Evolutionary conservation across 2,797 vertebrate genomes (phyloP).

Genomic region (Sebastes miniatus): DNA sequence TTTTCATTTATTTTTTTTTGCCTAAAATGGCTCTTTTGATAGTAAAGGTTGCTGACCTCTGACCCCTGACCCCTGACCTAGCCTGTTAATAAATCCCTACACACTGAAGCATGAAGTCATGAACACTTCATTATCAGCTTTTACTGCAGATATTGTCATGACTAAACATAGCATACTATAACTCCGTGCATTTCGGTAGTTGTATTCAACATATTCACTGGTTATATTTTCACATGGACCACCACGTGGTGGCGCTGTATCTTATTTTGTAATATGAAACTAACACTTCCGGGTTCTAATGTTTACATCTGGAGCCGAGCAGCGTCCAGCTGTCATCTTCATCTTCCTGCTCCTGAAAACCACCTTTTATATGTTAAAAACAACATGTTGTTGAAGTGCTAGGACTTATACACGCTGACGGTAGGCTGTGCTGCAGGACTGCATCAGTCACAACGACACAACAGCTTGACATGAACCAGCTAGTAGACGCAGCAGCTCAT

Average conservation of each 20-base stretch:
- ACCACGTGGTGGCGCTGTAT: conserved; percentile 19
- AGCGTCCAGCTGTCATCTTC: background rate
- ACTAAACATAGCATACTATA: too few species aligned
- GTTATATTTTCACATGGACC: too few species aligned
- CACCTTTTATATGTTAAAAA: background rate
- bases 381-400: background rate
- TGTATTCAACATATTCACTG: too few species aligned
- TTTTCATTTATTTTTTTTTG: too few species aligned
- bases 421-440: background rate
- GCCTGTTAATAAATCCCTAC: too few species aligned
- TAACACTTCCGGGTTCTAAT: conserved; percentile 70
- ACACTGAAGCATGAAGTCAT: too few species aligned
- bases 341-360: background rate
- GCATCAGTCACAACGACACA: fast-evolving
- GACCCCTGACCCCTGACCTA: too few species aligned
- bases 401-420: background rate
- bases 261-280: background rate
- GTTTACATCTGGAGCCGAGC: conserved; percentile 60
- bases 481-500: background rate
- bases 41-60: too few species aligned
- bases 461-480: background rate
- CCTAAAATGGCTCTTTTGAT: too few species aligned
- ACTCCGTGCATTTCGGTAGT: too few species aligned
- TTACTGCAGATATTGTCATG: too few species aligned
- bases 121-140: too few species aligned